These are phyloP conservation scores for Silurus glanis DNA, from an alignment of 2,113 vertebrate species.

Conservation along the genomic window DNA sequence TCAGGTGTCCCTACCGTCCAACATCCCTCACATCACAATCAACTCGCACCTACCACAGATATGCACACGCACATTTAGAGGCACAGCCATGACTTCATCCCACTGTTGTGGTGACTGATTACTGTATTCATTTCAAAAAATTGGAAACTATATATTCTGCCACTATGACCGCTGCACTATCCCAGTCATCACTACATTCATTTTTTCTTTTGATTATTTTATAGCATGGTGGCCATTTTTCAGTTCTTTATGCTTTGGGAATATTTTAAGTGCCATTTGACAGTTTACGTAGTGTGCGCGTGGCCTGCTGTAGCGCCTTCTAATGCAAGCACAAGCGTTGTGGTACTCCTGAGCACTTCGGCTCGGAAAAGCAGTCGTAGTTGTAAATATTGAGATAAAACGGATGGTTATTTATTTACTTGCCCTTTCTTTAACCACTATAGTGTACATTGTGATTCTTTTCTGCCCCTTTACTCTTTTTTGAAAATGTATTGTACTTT, in stretches of 20 bases:
- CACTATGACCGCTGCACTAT: conserved; percentile 52
- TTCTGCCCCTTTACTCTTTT: conserved; percentile 34
- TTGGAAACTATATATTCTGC: conserved; percentile 37
- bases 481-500: conserved; percentile 75
- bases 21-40: background rate
- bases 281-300: conserved; percentile 71
- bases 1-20: background rate
- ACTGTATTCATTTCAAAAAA: conserved; percentile 40
- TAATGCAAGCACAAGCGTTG: conserved; percentile 79
- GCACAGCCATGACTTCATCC: background rate
- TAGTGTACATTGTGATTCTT: conserved; percentile 71
- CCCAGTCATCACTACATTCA: conserved; percentile 49
- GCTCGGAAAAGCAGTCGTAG: conserved; percentile 63
- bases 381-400: conserved; percentile 73
- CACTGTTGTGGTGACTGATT: conserved; percentile 2
- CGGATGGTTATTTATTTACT: conserved; percentile 75
- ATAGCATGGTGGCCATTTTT: conserved; percentile 63
- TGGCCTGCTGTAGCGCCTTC: conserved; percentile 78
- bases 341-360: conserved; percentile 61
- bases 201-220: conserved; percentile 56
- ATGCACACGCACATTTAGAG: conserved; percentile 35
- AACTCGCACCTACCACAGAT: background rate
- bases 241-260: conserved; percentile 54
- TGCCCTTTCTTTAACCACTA: conserved; percentile 68
- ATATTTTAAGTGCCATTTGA: conserved; percentile 77